Conservation (phyloP, 1,140 invertebrate species). For the Thaumatotibia leucotreta region DNA sequence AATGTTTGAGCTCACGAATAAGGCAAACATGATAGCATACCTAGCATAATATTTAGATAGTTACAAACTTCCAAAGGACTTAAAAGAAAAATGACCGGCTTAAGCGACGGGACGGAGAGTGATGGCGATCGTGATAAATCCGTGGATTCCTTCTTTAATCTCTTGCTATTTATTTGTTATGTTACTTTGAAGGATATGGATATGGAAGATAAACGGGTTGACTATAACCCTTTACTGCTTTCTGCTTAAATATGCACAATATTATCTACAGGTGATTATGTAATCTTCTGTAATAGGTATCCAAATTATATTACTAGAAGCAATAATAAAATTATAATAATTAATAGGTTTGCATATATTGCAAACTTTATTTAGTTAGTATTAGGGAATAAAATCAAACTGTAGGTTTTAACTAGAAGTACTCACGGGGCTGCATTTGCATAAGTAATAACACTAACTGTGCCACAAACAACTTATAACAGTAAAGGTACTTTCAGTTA, state of each 20-base stretch:
- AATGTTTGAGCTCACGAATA: no score
- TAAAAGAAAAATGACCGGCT: not conserved
- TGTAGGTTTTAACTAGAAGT: not conserved
- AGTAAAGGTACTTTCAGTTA: not conserved
- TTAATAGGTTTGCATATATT: not conserved
- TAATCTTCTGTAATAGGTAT: no score
- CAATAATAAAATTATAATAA: no score
- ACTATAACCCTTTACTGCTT: no score
- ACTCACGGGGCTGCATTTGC: not conserved
- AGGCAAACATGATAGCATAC: no score
- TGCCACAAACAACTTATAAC: no score
- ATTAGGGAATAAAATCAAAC: not conserved
- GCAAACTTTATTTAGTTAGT: not conserved
- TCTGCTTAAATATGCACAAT: no score
- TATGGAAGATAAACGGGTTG: not conserved
- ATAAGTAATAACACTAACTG: not conserved
- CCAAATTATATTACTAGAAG: no score
- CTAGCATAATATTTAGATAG: no score
- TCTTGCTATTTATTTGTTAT: not conserved
- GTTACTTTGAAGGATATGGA: not conserved
- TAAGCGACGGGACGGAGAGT: not conserved
- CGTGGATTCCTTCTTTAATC: not conserved
- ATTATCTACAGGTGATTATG: no score
- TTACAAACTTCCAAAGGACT: not conserved
- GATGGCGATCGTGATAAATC: not conserved